Evolutionary conservation across 1,140 invertebrate genomes (phyloP), one percentile per base, ranked within the genome.

Genomic region (Bombus pyrosoma): DNA sequence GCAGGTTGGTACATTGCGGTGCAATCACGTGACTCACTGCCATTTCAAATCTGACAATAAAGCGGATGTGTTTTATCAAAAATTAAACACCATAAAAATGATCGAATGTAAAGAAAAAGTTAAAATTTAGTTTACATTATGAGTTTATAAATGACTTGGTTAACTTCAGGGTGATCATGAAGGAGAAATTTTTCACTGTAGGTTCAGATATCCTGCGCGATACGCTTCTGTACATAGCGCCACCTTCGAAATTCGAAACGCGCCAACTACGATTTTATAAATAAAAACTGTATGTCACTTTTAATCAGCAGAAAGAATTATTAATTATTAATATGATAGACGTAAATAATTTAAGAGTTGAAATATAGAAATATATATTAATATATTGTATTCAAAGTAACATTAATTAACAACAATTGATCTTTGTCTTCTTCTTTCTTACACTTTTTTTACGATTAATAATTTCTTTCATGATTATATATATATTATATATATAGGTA

Each of bases 331-430:
- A 32, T 10, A 69, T 43, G 59, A 66, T 9, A 75, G 72, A 76
- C 25, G 6, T 68, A 53, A 83, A 76, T 83, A 68, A 83, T 83
- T 75, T 43, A 68, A 79, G 68, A 57, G 64, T 68, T 77, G 47
- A 68, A 71, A 69, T 68, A 77, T 76, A 76, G 43, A 47, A 77
- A 71, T 68, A 78, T 78, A 68, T 78, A 76, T 66, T 57, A 78
- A 78, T 78, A 78, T 71, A 83, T 71, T 78, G 62, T 71, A 69
- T 78, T 83, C 74, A 78, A 83, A 71, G 47, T 83, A 83, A 83
- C 82, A 78, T 83, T 34, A 57, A 83, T 83, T 62, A 78, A 71
- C 64, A 83, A 83, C 74, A 83, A 83, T 83, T 28, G 39, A 83
- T 83, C 22, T 69, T 43, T 83, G 10, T 13, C 32, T 25, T 22